phyloP scores from a whole-genome alignment of 2,888 invertebrate genomes.

The Ischnura elegans region DNA sequence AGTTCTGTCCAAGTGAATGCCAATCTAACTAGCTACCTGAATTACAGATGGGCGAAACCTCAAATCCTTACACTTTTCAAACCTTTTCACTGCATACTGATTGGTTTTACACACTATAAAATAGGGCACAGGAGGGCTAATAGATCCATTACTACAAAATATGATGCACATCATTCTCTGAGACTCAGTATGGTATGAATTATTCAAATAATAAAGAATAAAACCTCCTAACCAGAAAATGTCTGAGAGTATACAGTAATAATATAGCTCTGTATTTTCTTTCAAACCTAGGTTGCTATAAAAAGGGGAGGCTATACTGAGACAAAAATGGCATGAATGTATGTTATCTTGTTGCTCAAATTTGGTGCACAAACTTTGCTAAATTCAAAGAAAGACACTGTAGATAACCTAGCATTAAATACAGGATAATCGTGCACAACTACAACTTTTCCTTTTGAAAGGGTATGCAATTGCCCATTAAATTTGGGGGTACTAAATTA shows the following conservation, averaged over 20 bases:
- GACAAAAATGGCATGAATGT: not conserved
- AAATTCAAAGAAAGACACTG: conserved; percentile 52
- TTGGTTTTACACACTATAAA: not conserved
- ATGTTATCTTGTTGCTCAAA: conserved; percentile 36
- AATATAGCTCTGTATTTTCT: not conserved
- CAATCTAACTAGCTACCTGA: not conserved
- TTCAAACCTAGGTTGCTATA: not conserved
- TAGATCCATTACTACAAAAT: not conserved
- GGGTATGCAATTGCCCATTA: conserved; percentile 37
- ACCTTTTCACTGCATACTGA: not conserved
- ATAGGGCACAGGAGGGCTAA: not conserved
- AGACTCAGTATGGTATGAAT: not conserved
- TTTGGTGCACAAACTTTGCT: conserved; percentile 26
- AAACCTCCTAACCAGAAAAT: not conserved
- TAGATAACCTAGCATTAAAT: conserved; percentile 48
- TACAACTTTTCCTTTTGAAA: conserved; percentile 41
- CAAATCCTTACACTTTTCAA: not conserved
- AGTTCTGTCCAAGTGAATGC: not conserved
- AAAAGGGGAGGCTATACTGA: conserved; percentile 28
- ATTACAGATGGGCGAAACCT: not conserved
- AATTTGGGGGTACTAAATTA: conserved; percentile 57
- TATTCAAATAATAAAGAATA: not conserved
- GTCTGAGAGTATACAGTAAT: not conserved
- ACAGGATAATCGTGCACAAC: conserved; percentile 33
- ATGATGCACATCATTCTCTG: not conserved